These are phyloP conservation scores for Muntiacus muntjak DNA, from an alignment of 2,113 vertebrate species.

Conservation along the genomic window DNA sequence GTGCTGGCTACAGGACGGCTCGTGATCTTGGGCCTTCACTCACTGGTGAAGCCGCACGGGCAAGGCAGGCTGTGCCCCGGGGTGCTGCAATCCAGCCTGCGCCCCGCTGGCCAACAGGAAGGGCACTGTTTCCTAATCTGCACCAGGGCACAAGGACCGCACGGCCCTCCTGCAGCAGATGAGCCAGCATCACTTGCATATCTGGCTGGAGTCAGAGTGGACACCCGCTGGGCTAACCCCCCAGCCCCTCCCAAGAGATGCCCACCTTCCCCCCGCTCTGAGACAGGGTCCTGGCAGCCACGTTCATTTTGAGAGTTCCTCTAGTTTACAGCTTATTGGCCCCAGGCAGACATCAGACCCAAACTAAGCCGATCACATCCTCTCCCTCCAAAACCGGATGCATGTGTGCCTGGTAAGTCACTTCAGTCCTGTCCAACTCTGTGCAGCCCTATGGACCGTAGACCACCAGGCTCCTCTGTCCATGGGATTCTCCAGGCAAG, in stretches of 20 bases:
- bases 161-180: background rate
- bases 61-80: background rate
- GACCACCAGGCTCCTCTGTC: background rate
- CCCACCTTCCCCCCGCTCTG: rapidly evolving
- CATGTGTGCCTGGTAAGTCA: background rate
- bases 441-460: rapidly evolving
- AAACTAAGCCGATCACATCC: background rate
- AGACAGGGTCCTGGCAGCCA: background rate
- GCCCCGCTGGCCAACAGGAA: background rate
- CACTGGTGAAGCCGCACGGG: background rate
- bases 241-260: background rate
- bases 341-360: background rate
- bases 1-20: background rate
- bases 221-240: background rate
- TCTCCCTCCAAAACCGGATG: background rate
- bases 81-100: background rate
- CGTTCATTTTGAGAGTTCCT: background rate
- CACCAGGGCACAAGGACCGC: background rate
- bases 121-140: background rate
- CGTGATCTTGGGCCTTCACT: background rate
- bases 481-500: background rate
- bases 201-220: background rate
- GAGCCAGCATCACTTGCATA: rapidly evolving
- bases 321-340: background rate
- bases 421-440: background rate